A percentile compares a stretch with the other conserved stretches of the same genome.
Evolutionary conservation across 2,113 vertebrate species (phyloP).

Genomic region (Triplophysa siluroides): DNA sequence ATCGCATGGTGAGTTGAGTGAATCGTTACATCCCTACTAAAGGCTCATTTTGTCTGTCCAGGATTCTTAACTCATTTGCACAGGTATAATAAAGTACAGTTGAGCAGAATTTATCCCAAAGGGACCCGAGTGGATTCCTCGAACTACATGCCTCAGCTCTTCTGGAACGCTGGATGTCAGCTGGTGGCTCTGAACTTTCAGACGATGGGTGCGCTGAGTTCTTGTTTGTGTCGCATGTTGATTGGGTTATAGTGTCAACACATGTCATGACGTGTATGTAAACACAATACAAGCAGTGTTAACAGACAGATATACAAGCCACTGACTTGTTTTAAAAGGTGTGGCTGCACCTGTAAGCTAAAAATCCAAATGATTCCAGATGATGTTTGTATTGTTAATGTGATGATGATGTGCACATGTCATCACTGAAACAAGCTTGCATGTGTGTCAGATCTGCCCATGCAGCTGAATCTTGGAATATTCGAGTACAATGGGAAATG

Average conservation of each 20-base stretch:
- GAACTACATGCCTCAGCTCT: constrained; percentile 98
- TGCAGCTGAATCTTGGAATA: constrained; percentile 98
- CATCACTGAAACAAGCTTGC: neutral
- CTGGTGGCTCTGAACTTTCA: constrained; percentile 98
- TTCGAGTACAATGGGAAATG: constrained; percentile 97
- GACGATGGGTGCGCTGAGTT: constrained; percentile 82
- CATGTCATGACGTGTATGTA: no score
- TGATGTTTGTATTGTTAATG: neutral
- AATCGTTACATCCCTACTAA: no score
- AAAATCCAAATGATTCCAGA: no score
- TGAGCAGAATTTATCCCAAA: constrained; percentile 97
- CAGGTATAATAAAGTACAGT: constrained; percentile 98
- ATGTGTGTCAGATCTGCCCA: constrained; percentile 84
- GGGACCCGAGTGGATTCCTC: constrained; percentile 97
- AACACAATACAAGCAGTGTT: no score
- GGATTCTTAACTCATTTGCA: constrained; percentile 72
- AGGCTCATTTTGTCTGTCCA: constrained; percentile 15
- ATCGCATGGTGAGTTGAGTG: no score
- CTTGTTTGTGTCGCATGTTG: neutral
- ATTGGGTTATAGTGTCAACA: no score
- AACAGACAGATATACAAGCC: no score
- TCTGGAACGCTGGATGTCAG: constrained; percentile 98
- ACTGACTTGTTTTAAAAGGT: no score
- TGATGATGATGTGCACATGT: neutral
- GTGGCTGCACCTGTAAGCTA: no score